Evolutionary conservation across 2,797 vertebrate genomes (phyloP), one percentile per base, ranked within the genome.

Genomic region (Trachurus trachurus): DNA sequence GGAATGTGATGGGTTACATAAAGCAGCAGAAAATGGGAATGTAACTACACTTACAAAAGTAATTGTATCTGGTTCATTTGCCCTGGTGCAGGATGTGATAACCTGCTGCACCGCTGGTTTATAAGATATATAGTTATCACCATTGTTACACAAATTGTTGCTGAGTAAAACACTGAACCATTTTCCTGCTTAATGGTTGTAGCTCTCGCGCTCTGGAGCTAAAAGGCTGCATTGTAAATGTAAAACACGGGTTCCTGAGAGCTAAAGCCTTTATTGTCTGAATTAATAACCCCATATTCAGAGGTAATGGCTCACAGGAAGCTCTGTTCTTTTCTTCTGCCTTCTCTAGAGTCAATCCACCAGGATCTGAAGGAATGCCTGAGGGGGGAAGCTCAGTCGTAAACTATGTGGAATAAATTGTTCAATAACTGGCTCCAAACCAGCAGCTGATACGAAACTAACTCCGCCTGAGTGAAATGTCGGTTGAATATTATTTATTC

Each of bases 281-380:
- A 78, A 90, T 91, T 88, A 89, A 87, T 87, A 85, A 87, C 78
- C 71, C 50, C 63, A 44, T 42, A 76, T 64, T 82, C 60, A 71
- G 67, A 84, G 74, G 81, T 85, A 88, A 88, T 80, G 73, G 78
- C 59, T 85, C 70, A 75, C 80, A 67, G 80, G 82, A 88, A 86
- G 68, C 60, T 7, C 73, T 26, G 62, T 31, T 78, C 82, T 73
- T 78, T 68, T 88, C 80, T 76, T 78, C 74, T 71, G 47, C 80
- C 67, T 71, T 40, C 81, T 76, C 60, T 17, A 62, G 74, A 84
- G 70, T 83, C 81, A 58, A 67, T 84, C 82, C 66, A 21, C 71
- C 8, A 71, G 87, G 79, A 82, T 81, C 76, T 80, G 77, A 37
- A n/a, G 62, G 17, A 77, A 34, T n/a, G 78, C 88, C 84, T 22